These are phyloP conservation scores for Platypus cylindrus DNA, from an alignment of 2,888 invertebrate species.

Conservation along the genomic window DNA sequence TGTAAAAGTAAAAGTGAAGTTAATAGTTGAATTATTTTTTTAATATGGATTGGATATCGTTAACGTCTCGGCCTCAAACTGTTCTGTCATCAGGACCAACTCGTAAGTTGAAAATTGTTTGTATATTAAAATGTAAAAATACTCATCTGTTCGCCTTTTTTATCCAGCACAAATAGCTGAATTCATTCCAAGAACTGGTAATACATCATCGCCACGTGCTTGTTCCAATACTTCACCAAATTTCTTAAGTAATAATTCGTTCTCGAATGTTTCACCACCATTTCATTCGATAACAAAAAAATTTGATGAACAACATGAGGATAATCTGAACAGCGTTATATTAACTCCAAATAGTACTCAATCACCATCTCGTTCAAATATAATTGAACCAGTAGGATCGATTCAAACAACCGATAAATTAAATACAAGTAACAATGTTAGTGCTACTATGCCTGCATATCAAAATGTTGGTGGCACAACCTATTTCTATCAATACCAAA, in stretches of 20 bases:
- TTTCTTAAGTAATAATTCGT: conserved; percentile 30
- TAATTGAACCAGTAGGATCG: conserved; percentile 34
- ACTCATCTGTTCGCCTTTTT: neutral
- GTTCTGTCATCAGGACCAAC: conserved; percentile 21
- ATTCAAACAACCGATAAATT: conserved; percentile 24
- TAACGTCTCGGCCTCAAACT: conserved; percentile 22
- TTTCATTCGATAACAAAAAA: conserved; percentile 21
- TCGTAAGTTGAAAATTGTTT: conserved; percentile 14
- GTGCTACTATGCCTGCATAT: conserved; percentile 26
- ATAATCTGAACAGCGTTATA: conserved; percentile 8
- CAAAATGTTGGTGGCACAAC: conserved; percentile 89
- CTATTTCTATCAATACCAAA: conserved; percentile 62
- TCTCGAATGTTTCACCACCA: conserved; percentile 25
- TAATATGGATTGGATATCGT: conserved; percentile 26
- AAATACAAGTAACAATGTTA: conserved; percentile 7
- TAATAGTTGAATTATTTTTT: neutral
- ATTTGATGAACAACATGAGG: conserved; percentile 20
- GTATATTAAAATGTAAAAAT: neutral
- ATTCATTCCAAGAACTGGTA: conserved; percentile 22
- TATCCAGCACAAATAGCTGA: conserved; percentile 22
- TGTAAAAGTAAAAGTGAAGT: too few species aligned
- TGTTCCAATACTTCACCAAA: conserved; percentile 34
- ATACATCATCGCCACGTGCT: conserved; percentile 19
- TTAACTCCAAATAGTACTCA: conserved; percentile 20
- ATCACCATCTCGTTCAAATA: conserved; percentile 29